Evolutionary conservation across 1,140 invertebrate genomes (phyloP).

Genomic region (Drosophila watanabei): DNA sequence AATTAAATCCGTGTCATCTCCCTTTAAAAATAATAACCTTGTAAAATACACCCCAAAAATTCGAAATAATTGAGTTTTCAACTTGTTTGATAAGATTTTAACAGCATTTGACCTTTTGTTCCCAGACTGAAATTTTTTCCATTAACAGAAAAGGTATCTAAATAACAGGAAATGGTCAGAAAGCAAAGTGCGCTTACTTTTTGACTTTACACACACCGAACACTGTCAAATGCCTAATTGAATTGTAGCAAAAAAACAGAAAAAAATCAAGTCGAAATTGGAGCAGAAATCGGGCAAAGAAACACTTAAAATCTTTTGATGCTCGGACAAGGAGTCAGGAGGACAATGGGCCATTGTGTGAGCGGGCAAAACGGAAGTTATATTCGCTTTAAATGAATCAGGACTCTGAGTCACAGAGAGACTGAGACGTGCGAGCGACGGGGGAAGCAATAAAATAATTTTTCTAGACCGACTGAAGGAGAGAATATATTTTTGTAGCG

Average conservation of each 20-base stretch:
- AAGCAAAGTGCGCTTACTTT: constrained; percentile 31
- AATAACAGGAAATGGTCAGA: constrained; percentile 45
- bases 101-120: constrained; percentile 7
- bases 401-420: constrained; percentile 16
- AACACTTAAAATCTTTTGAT: constrained; percentile 65
- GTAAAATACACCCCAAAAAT: neutral
- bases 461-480: constrained; percentile 58
- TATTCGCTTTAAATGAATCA: constrained; percentile 61
- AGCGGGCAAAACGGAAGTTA: constrained; percentile 71
- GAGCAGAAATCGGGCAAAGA: constrained; percentile 30
- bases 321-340: constrained; percentile 46
- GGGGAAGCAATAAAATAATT: constrained; percentile 81
- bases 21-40: neutral
- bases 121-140: neutral
- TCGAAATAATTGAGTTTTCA: constrained; percentile 26
- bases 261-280: constrained; percentile 35
- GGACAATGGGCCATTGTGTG: constrained; percentile 65
- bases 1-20: neutral
- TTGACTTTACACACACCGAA: constrained; percentile 47
- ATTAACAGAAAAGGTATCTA: constrained; percentile 16
- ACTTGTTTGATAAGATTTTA: neutral
- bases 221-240: constrained; percentile 66
- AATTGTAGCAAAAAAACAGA: constrained; percentile 67
- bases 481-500: constrained; percentile 70
- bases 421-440: constrained; percentile 28